Conservation (phyloP, 2,113 vertebrate species). For the Ictalurus punctatus region DNA sequence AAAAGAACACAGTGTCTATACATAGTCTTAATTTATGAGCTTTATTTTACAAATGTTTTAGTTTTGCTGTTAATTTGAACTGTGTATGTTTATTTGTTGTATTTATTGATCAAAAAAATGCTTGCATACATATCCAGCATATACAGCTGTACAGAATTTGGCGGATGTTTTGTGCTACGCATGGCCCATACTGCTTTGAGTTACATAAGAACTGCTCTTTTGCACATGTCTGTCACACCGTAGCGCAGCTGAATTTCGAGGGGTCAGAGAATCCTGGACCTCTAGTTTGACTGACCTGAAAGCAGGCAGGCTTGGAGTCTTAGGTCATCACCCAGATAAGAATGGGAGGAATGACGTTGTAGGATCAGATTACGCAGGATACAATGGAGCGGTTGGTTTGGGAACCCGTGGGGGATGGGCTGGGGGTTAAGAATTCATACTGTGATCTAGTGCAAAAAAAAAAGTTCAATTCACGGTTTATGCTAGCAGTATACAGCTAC, state of each 20-base stretch:
- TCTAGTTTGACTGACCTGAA: constrained; percentile 55
- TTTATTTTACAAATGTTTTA: constrained; percentile 67
- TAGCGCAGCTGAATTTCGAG: constrained; percentile 50
- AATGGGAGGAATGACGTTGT: constrained; percentile 66
- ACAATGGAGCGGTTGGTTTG: constrained; percentile 42
- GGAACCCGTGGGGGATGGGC: constrained; percentile 21
- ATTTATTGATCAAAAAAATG: constrained; percentile 86
- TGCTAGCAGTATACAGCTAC: neutral
- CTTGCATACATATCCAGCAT: constrained; percentile 75
- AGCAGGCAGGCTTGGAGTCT: constrained; percentile 50
- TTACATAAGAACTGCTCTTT: constrained; percentile 68
- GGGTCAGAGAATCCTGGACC: constrained; percentile 33
- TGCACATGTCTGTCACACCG: constrained; percentile 79
- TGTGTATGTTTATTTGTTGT: constrained; percentile 79
- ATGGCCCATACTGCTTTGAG: constrained; percentile 66
- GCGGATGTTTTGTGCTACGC: constrained; percentile 62
- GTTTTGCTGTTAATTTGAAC: constrained; percentile 73
- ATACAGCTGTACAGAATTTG: constrained; percentile 45
- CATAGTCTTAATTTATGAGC: constrained; percentile 71
- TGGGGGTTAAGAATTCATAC: constrained; percentile 2
- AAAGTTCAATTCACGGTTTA: neutral
- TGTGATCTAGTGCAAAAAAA: neutral
- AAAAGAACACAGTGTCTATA: constrained; percentile 57
- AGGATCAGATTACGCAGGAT: constrained; percentile 59
- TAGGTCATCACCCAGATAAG: constrained; percentile 46